A percentile compares a stretch with the other conserved stretches of the same genome.
Evolutionary conservation across 1,140 invertebrate genomes (phyloP).

Genomic region (Apis mellifera): DNA sequence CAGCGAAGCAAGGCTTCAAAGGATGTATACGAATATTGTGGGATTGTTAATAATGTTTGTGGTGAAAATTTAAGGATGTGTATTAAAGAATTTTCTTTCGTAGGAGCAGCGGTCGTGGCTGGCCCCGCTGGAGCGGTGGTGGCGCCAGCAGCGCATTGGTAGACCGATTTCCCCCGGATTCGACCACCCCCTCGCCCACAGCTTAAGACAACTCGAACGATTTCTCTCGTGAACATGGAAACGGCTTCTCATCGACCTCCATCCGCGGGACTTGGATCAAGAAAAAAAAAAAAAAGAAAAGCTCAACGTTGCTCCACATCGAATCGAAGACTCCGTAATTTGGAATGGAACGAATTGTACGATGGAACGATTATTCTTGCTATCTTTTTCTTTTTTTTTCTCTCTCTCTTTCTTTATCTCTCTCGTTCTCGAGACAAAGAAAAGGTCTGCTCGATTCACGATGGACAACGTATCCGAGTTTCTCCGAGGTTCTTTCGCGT

Average conservation of each 20-base stretch:
- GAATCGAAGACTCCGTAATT: too few species aligned
- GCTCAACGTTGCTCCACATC: background rate
- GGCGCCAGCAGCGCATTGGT: slow-evolving; percentile 33
- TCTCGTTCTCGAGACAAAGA: background rate
- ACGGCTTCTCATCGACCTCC: background rate
- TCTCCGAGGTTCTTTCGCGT: background rate
- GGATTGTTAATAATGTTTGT: too few species aligned
- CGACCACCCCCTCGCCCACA: background rate
- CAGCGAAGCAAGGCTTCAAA: too few species aligned
- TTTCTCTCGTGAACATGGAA: slow-evolving; percentile 24
- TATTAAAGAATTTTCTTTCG: background rate
- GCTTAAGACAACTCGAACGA: slow-evolving; percentile 21
- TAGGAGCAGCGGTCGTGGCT: slow-evolving; percentile 54
- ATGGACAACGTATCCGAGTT: slow-evolving; percentile 1
- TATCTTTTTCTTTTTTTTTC: too few species aligned
- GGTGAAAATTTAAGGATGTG: too few species aligned
- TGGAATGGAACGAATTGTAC: background rate
- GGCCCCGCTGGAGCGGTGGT: slow-evolving; percentile 53
- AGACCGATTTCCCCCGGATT: slow-evolving; percentile 1
- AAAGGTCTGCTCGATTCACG: background rate
- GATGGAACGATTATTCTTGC: background rate
- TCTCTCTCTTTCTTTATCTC: too few species aligned
- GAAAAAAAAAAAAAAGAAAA: background rate
- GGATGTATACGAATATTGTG: too few species aligned
- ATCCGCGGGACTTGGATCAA: background rate